A percentile compares a stretch with the other conserved stretches of the same genome.
These are phyloP conservation scores for Augochlora pura DNA, from an alignment of 1,140 invertebrate species.

Conservation along the genomic window DNA sequence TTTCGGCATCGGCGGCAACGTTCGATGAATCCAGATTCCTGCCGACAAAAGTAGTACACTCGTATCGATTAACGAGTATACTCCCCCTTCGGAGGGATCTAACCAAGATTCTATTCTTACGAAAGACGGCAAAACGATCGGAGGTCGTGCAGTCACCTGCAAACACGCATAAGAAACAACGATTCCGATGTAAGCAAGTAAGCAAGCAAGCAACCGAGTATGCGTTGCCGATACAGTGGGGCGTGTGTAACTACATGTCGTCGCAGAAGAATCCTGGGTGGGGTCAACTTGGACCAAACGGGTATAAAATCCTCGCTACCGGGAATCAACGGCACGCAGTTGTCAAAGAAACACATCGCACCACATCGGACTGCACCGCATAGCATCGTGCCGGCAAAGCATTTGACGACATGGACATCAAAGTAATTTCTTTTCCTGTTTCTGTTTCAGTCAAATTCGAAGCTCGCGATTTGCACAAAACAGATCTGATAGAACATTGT, in stretches of 20 bases:
- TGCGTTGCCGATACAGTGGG: neutral
- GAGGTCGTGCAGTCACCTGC: neutral
- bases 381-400: conserved; percentile 42
- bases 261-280: conserved; percentile 50
- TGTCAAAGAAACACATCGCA: conserved; percentile 45
- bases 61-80: neutral
- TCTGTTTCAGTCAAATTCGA: neutral
- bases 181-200: neutral
- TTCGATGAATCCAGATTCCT: too few relatives aligned
- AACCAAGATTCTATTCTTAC: neutral
- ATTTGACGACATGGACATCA: conserved; percentile 62
- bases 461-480: too few relatives aligned
- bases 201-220: too few relatives aligned
- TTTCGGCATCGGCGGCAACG: too few relatives aligned
- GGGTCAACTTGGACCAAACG: conserved; percentile 41
- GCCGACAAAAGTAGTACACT: neutral
- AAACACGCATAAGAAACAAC: neutral
- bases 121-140: neutral
- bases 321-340: conserved; percentile 53
- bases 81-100: too few relatives aligned
- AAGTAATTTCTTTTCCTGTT: conserved; percentile 53
- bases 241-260: neutral
- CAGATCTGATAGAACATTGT: neutral
- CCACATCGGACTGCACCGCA: conserved; percentile 46
- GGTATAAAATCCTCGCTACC: conserved; percentile 66